These are phyloP conservation scores for Triplophysa tibetana DNA, from an alignment of 2,113 vertebrate genomes.

Conservation along the genomic window DNA sequence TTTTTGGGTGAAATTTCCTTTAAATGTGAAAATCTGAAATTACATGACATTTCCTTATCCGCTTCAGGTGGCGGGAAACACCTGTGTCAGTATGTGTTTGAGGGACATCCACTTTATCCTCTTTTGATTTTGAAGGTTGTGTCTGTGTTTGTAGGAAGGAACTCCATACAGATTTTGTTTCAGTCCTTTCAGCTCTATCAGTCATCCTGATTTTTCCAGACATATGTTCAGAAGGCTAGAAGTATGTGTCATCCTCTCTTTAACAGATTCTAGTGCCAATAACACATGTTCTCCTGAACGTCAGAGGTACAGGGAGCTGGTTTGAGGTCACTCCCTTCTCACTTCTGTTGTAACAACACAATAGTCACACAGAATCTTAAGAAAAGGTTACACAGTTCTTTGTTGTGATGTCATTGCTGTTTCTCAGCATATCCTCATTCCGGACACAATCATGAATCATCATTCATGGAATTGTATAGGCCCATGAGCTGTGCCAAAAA, in stretches of 20 bases:
- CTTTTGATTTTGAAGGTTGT: constrained; percentile 15
- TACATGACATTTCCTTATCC: constrained; percentile 43
- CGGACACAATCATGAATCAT: neutral
- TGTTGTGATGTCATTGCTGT: neutral
- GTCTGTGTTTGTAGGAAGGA: constrained; percentile 15
- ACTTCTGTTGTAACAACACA: neutral
- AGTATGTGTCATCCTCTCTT: neutral
- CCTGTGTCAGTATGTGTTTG: constrained; percentile 20
- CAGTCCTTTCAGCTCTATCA: neutral
- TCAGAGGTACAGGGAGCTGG: too few species aligned
- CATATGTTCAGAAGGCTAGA: neutral
- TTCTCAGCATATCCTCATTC: neutral
- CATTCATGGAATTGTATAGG: neutral
- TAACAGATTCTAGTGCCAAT: too few species aligned
- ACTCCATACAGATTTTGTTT: constrained; percentile 44
- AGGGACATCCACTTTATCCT: neutral
- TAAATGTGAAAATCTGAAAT: neutral
- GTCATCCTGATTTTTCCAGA: neutral
- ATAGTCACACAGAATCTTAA: neutral
- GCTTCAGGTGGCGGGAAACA: constrained; percentile 37
- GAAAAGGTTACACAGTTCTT: neutral
- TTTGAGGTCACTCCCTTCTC: neutral
- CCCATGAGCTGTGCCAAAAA: neutral
- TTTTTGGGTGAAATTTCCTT: neutral
- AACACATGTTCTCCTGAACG: too few species aligned